These are phyloP conservation scores for Cotesia vestalis DNA, from an alignment of 1,140 invertebrate genomes.

Conservation along the genomic window DNA sequence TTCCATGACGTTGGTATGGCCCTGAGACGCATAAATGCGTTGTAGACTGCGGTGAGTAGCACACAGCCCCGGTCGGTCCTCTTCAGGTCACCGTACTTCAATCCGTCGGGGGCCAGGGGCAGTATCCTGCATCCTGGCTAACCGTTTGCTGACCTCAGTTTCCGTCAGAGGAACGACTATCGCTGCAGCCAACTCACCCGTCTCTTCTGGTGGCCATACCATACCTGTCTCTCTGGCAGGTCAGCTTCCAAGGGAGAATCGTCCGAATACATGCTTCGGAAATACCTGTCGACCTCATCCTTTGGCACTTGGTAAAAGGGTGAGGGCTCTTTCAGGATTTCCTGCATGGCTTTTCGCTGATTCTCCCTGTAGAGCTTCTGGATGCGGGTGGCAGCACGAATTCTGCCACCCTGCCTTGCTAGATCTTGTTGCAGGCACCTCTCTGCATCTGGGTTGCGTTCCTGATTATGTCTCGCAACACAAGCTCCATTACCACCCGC, in stretches of 20 bases:
- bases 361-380: not conserved
- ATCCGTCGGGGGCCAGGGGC: not conserved
- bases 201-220: too few relatives aligned
- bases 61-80: not conserved
- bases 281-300: not conserved
- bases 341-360: not conserved
- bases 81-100: not conserved
- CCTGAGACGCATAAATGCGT: not conserved
- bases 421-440: too few relatives aligned
- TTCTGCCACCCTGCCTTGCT: too few relatives aligned
- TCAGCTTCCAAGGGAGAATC: not conserved
- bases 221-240: too few relatives aligned
- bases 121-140: not conserved
- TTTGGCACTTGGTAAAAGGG: not conserved
- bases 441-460: too few relatives aligned
- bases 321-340: not conserved
- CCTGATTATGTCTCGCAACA: too few relatives aligned
- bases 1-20: slow-evolving; percentile 30
- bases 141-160: not conserved
- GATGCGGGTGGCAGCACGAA: not conserved
- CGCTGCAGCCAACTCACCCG: not conserved
- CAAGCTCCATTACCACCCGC: too few relatives aligned
- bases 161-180: not conserved
- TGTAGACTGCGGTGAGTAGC: not conserved
- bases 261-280: not conserved